These are phyloP conservation scores for Rhynchotus rufescens DNA, from an alignment of 2,797 vertebrate species.

Conservation along the genomic window DNA sequence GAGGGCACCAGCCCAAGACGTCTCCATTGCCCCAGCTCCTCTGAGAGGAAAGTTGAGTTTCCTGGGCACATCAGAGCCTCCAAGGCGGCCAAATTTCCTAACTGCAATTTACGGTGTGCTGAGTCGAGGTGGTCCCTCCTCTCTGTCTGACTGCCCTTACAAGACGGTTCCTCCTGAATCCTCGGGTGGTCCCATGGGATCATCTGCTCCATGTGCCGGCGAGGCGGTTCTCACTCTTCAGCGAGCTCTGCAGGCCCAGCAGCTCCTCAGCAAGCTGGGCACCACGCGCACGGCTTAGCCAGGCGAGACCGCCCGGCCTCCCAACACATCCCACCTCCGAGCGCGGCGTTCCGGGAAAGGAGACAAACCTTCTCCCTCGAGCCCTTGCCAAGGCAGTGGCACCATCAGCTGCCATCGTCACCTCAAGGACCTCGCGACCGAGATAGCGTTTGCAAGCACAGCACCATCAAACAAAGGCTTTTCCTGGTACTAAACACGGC, in stretches of 20 bases:
- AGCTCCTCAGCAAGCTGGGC: too few species aligned
- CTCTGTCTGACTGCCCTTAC: not conserved
- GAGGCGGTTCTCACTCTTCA: too few species aligned
- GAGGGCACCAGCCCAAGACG: fast-evolving
- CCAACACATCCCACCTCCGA: too few species aligned
- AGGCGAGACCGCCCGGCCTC: too few species aligned
- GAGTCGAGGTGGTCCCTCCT: not conserved
- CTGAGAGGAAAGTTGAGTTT: not conserved
- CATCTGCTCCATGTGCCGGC: too few species aligned
- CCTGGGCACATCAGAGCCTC: not conserved
- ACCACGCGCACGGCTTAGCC: too few species aligned
- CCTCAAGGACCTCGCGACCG: not conserved
- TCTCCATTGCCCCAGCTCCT: fast-evolving
- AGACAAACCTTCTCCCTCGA: too few species aligned
- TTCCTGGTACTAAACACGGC: not conserved
- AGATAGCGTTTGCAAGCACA: fast-evolving
- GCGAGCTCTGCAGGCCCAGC: too few species aligned
- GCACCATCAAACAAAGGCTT: not conserved
- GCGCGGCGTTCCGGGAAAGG: too few species aligned
- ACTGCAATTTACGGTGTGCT: fast-evolving
- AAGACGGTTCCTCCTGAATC: too few species aligned
- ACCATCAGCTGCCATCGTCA: fast-evolving
- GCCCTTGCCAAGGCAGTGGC: too few species aligned
- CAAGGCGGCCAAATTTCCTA: fast-evolving
- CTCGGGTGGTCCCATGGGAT: too few species aligned